phyloP scores from a whole-genome alignment of 2,888 invertebrate species.

The Strigamia crassipes region DNA sequence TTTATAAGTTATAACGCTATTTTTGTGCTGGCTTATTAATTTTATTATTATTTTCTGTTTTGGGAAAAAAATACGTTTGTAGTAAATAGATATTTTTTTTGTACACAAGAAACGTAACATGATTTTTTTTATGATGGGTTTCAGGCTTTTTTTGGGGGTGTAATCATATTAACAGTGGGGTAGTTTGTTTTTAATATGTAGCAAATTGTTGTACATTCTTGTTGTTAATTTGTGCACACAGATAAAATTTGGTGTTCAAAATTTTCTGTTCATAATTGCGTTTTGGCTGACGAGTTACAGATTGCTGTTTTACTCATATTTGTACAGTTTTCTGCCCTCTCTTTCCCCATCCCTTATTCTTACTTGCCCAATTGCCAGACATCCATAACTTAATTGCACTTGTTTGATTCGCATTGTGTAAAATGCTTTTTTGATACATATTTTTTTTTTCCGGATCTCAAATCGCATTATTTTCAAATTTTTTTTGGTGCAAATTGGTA shows the following conservation, averaged over 20 bases:
- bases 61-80: not conserved
- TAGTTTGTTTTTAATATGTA: conserved; percentile 33
- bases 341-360: not conserved
- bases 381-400: conserved; percentile 27
- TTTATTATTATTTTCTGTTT: conserved; percentile 6
- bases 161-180: conserved; percentile 25
- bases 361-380: not conserved
- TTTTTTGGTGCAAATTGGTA: conserved; percentile 29
- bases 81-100: conserved; percentile 17
- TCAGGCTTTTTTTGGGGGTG: conserved; percentile 15
- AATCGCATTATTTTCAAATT: not conserved
- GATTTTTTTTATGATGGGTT: conserved; percentile 19
- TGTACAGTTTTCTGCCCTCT: not conserved
- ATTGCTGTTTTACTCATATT: conserved; percentile 35
- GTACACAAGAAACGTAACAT: conserved; percentile 29
- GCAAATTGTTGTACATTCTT: conserved; percentile 35
- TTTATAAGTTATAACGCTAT: conserved; percentile 1
- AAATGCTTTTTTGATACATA: not conserved
- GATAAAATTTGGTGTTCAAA: conserved; percentile 42
- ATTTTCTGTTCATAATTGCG: conserved; percentile 31
- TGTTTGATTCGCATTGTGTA: not conserved
- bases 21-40: conserved; percentile 35
- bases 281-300: conserved; percentile 42
- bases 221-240: conserved; percentile 42
- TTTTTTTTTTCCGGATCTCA: conserved; percentile 4